Percentiles rank a stretch among this genome's conserved stretches.
Evolutionary conservation across 2,113 vertebrate species (phyloP).

Genomic region (rat (Rattus norvegicus)): GRCr8 NC_086027.1:58426001-58426500

Average conservation of each 20-base stretch:
- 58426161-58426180: neutral
- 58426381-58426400: neutral
- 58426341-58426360: neutral
- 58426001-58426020: neutral
- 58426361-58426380: neutral
- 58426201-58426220: neutral
- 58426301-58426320: neutral
- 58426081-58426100: neutral
- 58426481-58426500: neutral
- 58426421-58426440: neutral
- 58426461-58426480: neutral
- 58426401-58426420: neutral
- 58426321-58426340: neutral
- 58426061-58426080: neutral
- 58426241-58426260: neutral
- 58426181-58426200: neutral
- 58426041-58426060: neutral
- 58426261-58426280: neutral
- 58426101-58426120: neutral
- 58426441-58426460: neutral
- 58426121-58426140: neutral
- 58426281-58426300: neutral
- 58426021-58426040: neutral
- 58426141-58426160: neutral
- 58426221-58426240: neutral